A percentile compares a stretch with the other conserved stretches of the same genome.
phyloP scores from a whole-genome alignment of 2,888 invertebrate genomes.

The Tinea pellionella region DNA sequence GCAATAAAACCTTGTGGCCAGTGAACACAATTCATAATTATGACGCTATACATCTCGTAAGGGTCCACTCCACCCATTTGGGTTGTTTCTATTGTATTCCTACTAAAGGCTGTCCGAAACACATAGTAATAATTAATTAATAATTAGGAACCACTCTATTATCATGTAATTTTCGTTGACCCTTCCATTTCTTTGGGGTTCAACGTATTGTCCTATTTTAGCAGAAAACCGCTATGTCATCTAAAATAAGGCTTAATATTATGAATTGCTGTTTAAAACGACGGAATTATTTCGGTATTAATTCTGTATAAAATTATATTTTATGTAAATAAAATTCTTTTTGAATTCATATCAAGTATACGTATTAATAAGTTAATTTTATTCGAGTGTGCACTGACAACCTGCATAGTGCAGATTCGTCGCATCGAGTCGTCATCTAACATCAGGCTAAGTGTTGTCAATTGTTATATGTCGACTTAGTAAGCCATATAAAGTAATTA shows the following conservation, averaged over 20 bases:
- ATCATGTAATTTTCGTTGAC: constrained; percentile 7
- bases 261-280: background rate
- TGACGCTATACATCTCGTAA: background rate
- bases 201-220: background rate
- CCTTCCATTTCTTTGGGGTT: constrained; percentile 8
- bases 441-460: no score
- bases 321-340: no score
- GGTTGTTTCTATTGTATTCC: background rate
- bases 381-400: no score
- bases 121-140: constrained; percentile 12
- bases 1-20: background rate
- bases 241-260: background rate
- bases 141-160: constrained; percentile 13
- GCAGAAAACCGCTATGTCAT: background rate
- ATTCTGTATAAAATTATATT: no score
- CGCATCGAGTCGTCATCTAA: no score
- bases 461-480: no score
- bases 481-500: no score
- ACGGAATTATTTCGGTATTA: background rate
- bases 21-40: constrained; percentile 3
- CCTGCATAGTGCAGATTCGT: no score
- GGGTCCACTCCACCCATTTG: constrained; percentile 9
- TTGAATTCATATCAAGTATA: no score
- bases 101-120: constrained; percentile 8
- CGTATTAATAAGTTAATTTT: no score